Evolutionary conservation across 2,797 vertebrate genomes (phyloP).

Genomic region (Platalea minor): DNA sequence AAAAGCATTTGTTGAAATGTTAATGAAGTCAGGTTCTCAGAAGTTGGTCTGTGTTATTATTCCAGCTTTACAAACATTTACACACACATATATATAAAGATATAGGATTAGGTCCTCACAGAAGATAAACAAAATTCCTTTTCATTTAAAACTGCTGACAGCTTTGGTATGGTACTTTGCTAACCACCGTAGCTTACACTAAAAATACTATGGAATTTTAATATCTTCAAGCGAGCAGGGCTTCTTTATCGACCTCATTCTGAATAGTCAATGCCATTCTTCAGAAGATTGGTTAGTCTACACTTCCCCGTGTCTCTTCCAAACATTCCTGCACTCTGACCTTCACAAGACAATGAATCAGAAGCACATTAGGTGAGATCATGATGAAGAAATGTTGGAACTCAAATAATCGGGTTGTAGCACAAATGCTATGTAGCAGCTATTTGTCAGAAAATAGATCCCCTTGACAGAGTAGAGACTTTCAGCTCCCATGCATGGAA

Average conservation of each 20-base stretch:
- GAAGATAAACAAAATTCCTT: not conserved
- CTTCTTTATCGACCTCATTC: not conserved
- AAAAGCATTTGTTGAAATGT: not conserved
- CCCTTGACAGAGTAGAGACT: not conserved
- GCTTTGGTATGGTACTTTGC: not conserved
- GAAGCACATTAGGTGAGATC: not conserved
- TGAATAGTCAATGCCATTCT: not conserved
- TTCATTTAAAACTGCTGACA: not conserved
- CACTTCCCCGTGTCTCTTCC: not conserved
- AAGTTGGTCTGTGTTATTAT: not conserved
- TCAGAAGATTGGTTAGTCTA: not conserved
- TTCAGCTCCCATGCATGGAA: not conserved
- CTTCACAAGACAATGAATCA: not conserved
- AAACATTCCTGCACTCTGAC: not conserved
- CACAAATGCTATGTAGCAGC: not conserved
- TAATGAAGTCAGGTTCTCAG: not conserved
- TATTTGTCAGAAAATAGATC: not conserved
- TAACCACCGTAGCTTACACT: not conserved
- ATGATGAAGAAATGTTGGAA: not conserved
- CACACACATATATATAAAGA: not conserved
- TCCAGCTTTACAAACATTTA: not conserved
- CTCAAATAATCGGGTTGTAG: not conserved
- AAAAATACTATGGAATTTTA: not conserved
- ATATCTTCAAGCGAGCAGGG: not conserved
- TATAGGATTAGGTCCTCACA: not conserved